A percentile compares a stretch with the other conserved stretches of the same genome.
These are phyloP conservation scores for Neosilurus mollespiculum DNA, from an alignment of 2,797 vertebrate genomes.

Conservation along the genomic window DNA sequence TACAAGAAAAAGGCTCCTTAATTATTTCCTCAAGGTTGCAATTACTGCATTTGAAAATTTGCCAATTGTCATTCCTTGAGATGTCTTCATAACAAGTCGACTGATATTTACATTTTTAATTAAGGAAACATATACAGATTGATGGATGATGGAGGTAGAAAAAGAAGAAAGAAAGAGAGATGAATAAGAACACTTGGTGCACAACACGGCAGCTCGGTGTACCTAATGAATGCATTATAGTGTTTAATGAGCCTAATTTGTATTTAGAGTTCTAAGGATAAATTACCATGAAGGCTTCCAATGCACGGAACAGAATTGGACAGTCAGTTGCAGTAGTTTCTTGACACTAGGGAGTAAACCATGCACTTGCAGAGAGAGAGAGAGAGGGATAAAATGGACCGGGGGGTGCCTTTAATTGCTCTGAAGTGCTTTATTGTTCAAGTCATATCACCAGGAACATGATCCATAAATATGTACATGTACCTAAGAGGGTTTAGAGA, in stretches of 20 bases:
- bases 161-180: constrained; percentile 44
- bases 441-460: constrained; percentile 50
- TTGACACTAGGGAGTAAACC: constrained; percentile 54
- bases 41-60: constrained; percentile 63
- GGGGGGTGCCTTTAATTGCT: constrained; percentile 51
- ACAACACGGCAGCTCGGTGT: constrained; percentile 58
- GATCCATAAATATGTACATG: constrained; percentile 3
- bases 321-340: constrained; percentile 57
- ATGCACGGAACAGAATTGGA: constrained; percentile 60
- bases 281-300: constrained; percentile 62
- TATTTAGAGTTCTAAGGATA: constrained; percentile 66
- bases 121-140: constrained; percentile 57
- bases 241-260: constrained; percentile 67
- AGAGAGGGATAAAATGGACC: constrained; percentile 24
- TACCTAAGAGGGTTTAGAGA: background rate
- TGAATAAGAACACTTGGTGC: constrained; percentile 52
- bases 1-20: constrained; percentile 57
- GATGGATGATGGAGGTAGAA: constrained; percentile 45
- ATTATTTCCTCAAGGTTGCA: constrained; percentile 69
- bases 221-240: constrained; percentile 65
- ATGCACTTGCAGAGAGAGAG: constrained; percentile 46
- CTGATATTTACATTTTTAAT: constrained; percentile 63
- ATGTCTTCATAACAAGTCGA: constrained; percentile 59
- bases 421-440: constrained; percentile 59
- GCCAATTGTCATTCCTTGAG: constrained; percentile 64